phyloP scores from a whole-genome alignment of 2,888 invertebrate species.

The Platynereis dumerilii region DNA sequence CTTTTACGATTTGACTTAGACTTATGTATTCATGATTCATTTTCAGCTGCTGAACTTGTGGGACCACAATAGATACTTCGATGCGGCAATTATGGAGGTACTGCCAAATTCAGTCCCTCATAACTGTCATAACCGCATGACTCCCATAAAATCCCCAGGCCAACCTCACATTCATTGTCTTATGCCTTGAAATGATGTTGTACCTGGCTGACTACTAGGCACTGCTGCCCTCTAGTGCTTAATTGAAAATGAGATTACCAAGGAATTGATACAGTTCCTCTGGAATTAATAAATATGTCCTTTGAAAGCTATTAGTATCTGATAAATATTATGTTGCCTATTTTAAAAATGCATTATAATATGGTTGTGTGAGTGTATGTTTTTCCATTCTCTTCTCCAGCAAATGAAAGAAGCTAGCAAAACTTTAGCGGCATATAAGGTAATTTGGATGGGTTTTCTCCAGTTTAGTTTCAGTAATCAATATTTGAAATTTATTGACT shows the following conservation, averaged over 20 bases:
- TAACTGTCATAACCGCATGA: background rate
- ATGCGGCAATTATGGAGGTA: slow-evolving; percentile 68
- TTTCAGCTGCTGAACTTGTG: slow-evolving; percentile 82
- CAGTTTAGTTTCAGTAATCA: slow-evolving; percentile 55
- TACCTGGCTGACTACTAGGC: too few species aligned
- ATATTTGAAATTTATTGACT: slow-evolving; percentile 48
- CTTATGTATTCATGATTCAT: slow-evolving; percentile 14
- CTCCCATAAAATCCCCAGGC: background rate
- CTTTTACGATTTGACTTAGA: background rate
- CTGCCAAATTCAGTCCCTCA: slow-evolving; percentile 23
- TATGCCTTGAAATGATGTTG: too few species aligned
- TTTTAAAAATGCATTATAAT: too few species aligned
- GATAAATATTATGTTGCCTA: too few species aligned
- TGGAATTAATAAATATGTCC: too few species aligned
- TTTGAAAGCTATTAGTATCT: too few species aligned
- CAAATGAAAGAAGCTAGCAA: background rate
- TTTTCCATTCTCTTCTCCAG: slow-evolving; percentile 24
- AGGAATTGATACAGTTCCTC: too few species aligned
- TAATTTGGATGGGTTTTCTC: background rate
- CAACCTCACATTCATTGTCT: too few species aligned
- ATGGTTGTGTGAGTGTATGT: background rate
- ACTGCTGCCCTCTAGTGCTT: too few species aligned
- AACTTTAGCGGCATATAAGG: background rate
- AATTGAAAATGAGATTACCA: too few species aligned
- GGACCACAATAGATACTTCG: slow-evolving; percentile 82